Percentiles rank a stretch among this genome's conserved stretches.
These are phyloP conservation scores for Rhopilema esculentum DNA, from an alignment of 30 jellyfish, hydroid and myxozoan species.

Conservation along the genomic window DNA sequence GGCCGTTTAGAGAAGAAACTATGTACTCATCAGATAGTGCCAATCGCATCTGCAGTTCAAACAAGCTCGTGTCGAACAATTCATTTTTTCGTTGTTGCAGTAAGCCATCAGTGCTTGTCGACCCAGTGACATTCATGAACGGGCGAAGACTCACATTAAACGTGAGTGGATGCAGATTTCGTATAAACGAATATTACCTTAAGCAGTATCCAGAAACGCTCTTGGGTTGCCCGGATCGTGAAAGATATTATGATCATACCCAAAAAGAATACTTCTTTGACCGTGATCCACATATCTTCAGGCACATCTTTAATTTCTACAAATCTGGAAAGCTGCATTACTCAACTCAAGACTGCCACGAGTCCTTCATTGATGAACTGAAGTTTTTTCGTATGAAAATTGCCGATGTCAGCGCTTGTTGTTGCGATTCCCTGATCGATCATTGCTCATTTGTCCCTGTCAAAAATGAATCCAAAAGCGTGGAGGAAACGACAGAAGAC, in stretches of 20 bases:
- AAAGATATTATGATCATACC: constrained; percentile 68
- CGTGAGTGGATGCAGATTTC: constrained; percentile 93
- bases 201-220: constrained; percentile 93
- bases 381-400: constrained; percentile 76
- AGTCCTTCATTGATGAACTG: constrained; percentile 89
- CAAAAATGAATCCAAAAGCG: neutral
- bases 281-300: constrained; percentile 94
- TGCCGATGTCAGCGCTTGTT: constrained; percentile 89
- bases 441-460: constrained; percentile 55
- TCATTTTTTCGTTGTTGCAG: constrained; percentile 71
- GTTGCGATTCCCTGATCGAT: constrained; percentile 86
- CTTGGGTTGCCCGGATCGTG: constrained; percentile 83
- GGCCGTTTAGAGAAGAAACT: constrained; percentile 15
- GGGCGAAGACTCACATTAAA: constrained; percentile 81
- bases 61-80: constrained; percentile 36
- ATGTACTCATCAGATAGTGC: constrained; percentile 60
- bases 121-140: constrained; percentile 80
- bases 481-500: constrained; percentile 4
- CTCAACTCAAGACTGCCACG: constrained; percentile 89
- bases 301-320: constrained; percentile 88
- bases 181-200: constrained; percentile 81
- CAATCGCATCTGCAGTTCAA: constrained; percentile 49
- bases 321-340: constrained; percentile 93
- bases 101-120: constrained; percentile 83
- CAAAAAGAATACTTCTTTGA: constrained; percentile 94